phyloP scores from a whole-genome alignment of 2,113 vertebrate genomes.

The Sporophila hypoxantha region DNA sequence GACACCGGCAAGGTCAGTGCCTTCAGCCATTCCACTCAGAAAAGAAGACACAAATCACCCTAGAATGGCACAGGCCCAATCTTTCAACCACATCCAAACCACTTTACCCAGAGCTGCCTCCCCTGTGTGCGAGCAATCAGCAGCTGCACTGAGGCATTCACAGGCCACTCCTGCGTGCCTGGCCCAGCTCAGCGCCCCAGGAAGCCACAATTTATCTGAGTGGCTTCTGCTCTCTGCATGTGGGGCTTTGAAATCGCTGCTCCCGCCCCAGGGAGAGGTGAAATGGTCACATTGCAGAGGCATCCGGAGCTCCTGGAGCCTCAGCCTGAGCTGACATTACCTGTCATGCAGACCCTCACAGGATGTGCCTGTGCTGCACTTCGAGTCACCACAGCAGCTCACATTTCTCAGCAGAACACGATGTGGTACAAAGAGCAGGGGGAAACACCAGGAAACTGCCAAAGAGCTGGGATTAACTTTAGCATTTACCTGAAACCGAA shows the following conservation, averaged over 20 bases:
- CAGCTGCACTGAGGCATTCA: fast-evolving
- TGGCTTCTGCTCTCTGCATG: fast-evolving
- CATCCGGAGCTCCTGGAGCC: not conserved
- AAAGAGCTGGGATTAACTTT: not conserved
- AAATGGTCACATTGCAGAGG: not conserved
- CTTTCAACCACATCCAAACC: fast-evolving
- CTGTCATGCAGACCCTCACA: fast-evolving
- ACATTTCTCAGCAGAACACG: not conserved
- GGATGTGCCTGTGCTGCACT: fast-evolving
- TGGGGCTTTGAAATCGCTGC: fast-evolving
- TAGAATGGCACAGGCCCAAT: fast-evolving
- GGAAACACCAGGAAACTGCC: not conserved
- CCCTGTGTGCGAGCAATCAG: not conserved
- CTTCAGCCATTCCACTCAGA: not conserved
- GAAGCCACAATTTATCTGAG: too few relatives aligned
- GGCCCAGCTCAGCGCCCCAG: not conserved
- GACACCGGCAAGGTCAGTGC: not conserved
- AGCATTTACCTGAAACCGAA: not conserved
- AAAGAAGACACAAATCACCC: not conserved
- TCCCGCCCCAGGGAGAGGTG: not conserved
- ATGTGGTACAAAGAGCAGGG: not conserved
- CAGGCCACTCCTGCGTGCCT: not conserved
- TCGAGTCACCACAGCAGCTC: not conserved
- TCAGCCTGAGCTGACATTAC: not conserved
- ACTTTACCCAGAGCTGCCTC: not conserved